Base-by-base conservation (phyloP, 2,888 invertebrate species). In the Thyatira batis region DNA sequence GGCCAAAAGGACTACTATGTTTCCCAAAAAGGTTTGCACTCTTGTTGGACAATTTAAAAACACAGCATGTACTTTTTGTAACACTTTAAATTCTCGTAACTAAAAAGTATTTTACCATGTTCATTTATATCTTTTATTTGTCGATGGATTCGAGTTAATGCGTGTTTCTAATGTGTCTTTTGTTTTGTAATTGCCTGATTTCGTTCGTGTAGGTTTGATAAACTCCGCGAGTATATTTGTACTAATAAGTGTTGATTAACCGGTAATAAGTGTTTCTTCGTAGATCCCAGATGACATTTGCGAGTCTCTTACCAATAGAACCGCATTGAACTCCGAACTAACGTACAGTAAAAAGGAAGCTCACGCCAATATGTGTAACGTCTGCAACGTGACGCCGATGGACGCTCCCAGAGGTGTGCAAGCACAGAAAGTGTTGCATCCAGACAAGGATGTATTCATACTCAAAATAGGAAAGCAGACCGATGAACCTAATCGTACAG, bases 391-490 rank as follows among this genome's bases (percentile, higher is more conserved):
- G 0, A 94, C 94, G 0, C 92, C 92, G 0, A 82, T 78, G 23
- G 87, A 90, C 13, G 90, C 92, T 0, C 89, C 93, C 0, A 93
- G 92, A 61, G 94, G 94, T 0, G 93, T 93, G 0, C 80, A 92
- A 52, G 93, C 93, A 3, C 92, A 93, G 11, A 94, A 94, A 69
- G 84, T 93, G 3, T 77, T 94, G 0, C 94, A 95, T 67, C 94
- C 95, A 0, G 94, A 95, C 50, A 94, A 94, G 67, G 95, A 96
- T 66, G 93, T 95, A 0, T 96, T 96, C 63, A 88, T 96, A 3
- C 82, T 96, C 48, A 93, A 95, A 69, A 94, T 96, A 54, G 96
- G 96, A 1, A 96, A 95, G 72, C 96, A 96, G 73, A 94, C 94
- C 0, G 90, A 90, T 48, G 92, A 92, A 64, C 92, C 90, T 0